Evolutionary conservation across 2,113 vertebrate species (phyloP).

Genomic region (Alaudala cheleensis): DNA sequence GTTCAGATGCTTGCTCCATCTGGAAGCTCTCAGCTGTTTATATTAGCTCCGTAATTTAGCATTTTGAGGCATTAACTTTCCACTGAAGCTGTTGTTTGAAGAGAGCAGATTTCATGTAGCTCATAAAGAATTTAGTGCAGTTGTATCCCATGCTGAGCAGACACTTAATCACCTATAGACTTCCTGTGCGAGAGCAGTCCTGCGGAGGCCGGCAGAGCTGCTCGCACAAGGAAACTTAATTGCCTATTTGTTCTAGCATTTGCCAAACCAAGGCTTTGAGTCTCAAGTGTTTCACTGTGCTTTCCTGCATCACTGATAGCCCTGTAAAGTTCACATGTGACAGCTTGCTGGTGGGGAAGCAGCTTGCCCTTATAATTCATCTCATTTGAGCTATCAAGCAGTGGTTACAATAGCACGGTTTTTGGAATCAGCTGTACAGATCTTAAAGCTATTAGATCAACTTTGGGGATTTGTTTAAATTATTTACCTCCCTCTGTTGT

Average conservation of each 20-base stretch:
- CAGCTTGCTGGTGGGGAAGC: slow-evolving; percentile 1
- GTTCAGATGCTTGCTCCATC: neutral
- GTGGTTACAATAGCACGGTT: neutral
- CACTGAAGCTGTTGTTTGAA: slow-evolving; percentile 29
- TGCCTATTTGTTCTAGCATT: slow-evolving; percentile 32
- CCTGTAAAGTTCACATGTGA: slow-evolving; percentile 33
- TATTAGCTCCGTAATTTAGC: slow-evolving; percentile 51
- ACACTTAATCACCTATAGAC: slow-evolving; percentile 53
- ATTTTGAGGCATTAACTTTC: slow-evolving; percentile 41
- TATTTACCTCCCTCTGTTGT: neutral
- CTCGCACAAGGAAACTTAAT: neutral
- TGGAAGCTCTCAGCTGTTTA: slow-evolving; percentile 46
- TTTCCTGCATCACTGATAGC: neutral
- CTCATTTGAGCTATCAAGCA: neutral
- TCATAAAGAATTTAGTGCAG: slow-evolving; percentile 53
- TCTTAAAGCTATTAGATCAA: slow-evolving; percentile 19
- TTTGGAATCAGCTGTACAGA: neutral
- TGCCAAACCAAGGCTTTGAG: slow-evolving; percentile 52
- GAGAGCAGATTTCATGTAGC: slow-evolving; percentile 46
- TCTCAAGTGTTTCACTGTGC: slow-evolving; percentile 4
- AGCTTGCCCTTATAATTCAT: slow-evolving; percentile 14
- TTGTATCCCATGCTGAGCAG: slow-evolving; percentile 54
- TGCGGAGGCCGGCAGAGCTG: neutral
- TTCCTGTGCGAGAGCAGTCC: slow-evolving; percentile 39
- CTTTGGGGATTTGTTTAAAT: neutral